A percentile compares a stretch with the other conserved stretches of the same genome.
Conservation (phyloP, 2,888 invertebrate genomes). For the Selenia dentaria region DNA sequence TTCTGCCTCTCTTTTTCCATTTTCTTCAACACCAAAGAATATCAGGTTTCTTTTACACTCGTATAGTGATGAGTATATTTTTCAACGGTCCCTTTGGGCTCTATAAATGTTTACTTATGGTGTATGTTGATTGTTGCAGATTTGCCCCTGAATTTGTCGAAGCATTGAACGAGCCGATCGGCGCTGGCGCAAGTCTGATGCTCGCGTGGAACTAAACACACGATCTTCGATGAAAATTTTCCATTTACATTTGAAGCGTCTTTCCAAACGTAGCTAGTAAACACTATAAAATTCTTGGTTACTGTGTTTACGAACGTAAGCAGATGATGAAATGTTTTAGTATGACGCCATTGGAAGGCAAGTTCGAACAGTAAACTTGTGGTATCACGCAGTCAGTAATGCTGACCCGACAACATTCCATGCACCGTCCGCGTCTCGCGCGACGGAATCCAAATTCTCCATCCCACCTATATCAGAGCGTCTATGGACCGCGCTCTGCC, state of each 20-base stretch:
- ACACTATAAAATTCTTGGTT: background rate
- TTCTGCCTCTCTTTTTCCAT: background rate
- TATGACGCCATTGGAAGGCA: constrained; percentile 2
- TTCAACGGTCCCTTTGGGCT: too few relatives aligned
- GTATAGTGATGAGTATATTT: too few relatives aligned
- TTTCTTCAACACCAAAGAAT: background rate
- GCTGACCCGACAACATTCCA: constrained; percentile 69
- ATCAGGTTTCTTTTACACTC: background rate
- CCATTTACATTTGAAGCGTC: constrained; percentile 35
- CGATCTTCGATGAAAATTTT: constrained; percentile 48
- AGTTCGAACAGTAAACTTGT: constrained; percentile 53
- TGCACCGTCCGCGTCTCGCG: constrained; percentile 61
- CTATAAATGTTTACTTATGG: too few relatives aligned
- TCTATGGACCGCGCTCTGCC: constrained; percentile 52
- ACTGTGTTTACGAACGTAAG: background rate
- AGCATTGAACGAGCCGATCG: constrained; percentile 84
- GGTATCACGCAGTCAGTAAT: constrained; percentile 45
- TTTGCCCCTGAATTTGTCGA: constrained; percentile 95
- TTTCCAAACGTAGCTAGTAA: constrained; percentile 12
- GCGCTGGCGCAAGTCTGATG: constrained; percentile 53
- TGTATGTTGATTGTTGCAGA: constrained; percentile 84
- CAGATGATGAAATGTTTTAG: background rate
- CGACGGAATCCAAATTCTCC: constrained; percentile 66
- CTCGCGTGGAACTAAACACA: constrained; percentile 61
- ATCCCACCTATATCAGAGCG: constrained; percentile 73